These are phyloP conservation scores for Melanophora roralis DNA, from an alignment of 2,888 invertebrate genomes.

Conservation along the genomic window DNA sequence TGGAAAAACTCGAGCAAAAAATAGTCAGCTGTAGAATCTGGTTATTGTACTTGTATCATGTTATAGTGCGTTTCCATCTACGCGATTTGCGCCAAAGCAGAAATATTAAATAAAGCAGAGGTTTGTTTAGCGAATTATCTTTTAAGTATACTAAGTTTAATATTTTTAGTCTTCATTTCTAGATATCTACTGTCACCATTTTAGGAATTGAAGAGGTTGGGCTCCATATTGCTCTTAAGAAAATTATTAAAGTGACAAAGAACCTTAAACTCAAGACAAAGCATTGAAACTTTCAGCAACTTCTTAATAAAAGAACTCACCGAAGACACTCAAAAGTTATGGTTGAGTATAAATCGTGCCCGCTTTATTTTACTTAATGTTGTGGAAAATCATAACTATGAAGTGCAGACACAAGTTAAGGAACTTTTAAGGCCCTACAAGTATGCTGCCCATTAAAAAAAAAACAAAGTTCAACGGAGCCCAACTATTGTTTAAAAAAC, in stretches of 20 bases:
- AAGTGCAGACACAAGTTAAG: constrained; percentile 77
- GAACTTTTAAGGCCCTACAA: constrained; percentile 76
- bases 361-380: constrained; percentile 85
- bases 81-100: no score
- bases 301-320: constrained; percentile 79
- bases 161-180: neutral
- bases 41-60: no score
- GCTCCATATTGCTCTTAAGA: constrained; percentile 86
- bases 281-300: constrained; percentile 80
- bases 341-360: constrained; percentile 86
- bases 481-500: constrained; percentile 81
- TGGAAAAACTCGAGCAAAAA: no score
- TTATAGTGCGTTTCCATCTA: no score
- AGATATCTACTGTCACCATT: constrained; percentile 65
- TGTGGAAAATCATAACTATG: constrained; percentile 81
- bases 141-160: neutral
- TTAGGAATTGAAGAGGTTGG: constrained; percentile 85
- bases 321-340: constrained; percentile 79
- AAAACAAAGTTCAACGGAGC: constrained; percentile 81
- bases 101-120: no score
- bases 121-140: constrained; percentile 7
- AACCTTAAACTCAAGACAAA: no score
- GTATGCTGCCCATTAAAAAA: constrained; percentile 76
- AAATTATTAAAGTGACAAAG: constrained; percentile 84
- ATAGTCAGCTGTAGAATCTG: no score